Evolutionary conservation across 1,140 invertebrate genomes (phyloP), one percentile per base, ranked within the genome.

Genomic region (Calycopis cecrops): DNA sequence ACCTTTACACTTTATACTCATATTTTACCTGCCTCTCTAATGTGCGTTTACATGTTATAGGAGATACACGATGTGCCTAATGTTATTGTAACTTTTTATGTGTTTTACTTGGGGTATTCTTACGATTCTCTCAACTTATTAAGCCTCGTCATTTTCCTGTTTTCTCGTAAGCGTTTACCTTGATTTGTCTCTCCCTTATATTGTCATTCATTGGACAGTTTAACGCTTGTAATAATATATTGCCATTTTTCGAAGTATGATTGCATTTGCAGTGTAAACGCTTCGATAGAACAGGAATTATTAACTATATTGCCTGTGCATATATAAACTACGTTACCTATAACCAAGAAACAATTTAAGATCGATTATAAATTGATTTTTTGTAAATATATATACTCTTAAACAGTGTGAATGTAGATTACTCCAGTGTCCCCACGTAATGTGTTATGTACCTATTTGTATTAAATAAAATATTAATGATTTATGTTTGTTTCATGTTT

Each of bases 401-500:
- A 28, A 34, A 44, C 51, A 42, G 48, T 55, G 38, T 62, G 44
- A 50, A 51, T 53, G 49, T 60, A 48, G 40, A 57, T 49, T 35
- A 62, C 50, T 73, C 76, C 76, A 81, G 72, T 75, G 69, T 79
- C 61, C 60, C 56, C 70, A 59, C 59, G 60, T 67, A 60, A 61
- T 63, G 57, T 68, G 58, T 77, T 71, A 76, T 65, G 65, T 73
- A 28, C 6, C 21, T 28, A 71, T 73, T 81, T 78, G 54, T 60
- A 64, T 66, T 69, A 76, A 77, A 65, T 52, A 57, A 52, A 58
- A 44, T 58, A 55, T 59, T 65, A 54, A 65, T 59, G 50, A 44
- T 51, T 54, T 34, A 0, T 16, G 14, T 35, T 50, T 14, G 48
- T 50, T 50, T 50, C 34, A 50, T 50, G 33, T 17, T 47, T 18